These are phyloP conservation scores for Addax nasomaculatus DNA, from an alignment of 2,113 vertebrate genomes.

Conservation along the genomic window DNA sequence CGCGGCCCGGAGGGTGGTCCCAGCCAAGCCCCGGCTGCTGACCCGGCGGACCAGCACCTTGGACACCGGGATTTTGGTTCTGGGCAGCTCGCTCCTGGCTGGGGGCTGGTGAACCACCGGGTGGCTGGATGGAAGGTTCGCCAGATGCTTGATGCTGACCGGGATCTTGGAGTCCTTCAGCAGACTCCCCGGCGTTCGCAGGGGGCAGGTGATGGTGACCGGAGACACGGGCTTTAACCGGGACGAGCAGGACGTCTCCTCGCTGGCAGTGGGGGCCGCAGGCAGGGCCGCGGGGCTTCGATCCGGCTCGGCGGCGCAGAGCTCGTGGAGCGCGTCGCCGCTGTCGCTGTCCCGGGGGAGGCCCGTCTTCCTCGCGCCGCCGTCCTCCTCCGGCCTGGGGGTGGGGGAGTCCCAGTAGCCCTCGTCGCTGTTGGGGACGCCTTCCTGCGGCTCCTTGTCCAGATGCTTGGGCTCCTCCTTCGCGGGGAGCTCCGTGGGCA, in stretches of 20 bases:
- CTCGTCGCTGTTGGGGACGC: conserved; percentile 88
- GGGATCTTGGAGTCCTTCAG: conserved; percentile 95
- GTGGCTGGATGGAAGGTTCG: conserved; percentile 85
- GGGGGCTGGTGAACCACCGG: conserved; percentile 81
- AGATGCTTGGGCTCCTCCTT: conserved; percentile 82
- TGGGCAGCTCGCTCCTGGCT: conserved; percentile 87
- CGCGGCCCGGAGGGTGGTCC: conserved; percentile 78
- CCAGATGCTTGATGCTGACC: conserved; percentile 89
- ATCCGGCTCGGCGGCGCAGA: conserved; percentile 86
- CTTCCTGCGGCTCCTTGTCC: conserved; percentile 86
- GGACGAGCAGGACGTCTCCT: conserved; percentile 81
- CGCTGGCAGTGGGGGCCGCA: conserved; percentile 58
- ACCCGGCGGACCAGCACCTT: conserved; percentile 92
- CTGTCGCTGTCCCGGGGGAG: conserved; percentile 84
- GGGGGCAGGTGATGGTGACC: conserved; percentile 76
- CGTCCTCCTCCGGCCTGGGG: conserved; percentile 87
- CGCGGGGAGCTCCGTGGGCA: conserved; percentile 78
- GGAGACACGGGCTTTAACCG: conserved; percentile 87
- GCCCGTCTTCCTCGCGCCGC: conserved; percentile 79
- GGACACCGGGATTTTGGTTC: conserved; percentile 97
- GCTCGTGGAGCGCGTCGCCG: conserved; percentile 87
- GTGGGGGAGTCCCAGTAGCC: conserved; percentile 97
- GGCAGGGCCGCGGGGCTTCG: conserved; percentile 73
- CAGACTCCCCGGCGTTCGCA: conserved; percentile 81
- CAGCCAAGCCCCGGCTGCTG: conserved; percentile 85